Evolutionary conservation across 1,140 invertebrate species (phyloP), one percentile per base, ranked within the genome.

Genomic region (Mesaphorura yosii): DNA sequence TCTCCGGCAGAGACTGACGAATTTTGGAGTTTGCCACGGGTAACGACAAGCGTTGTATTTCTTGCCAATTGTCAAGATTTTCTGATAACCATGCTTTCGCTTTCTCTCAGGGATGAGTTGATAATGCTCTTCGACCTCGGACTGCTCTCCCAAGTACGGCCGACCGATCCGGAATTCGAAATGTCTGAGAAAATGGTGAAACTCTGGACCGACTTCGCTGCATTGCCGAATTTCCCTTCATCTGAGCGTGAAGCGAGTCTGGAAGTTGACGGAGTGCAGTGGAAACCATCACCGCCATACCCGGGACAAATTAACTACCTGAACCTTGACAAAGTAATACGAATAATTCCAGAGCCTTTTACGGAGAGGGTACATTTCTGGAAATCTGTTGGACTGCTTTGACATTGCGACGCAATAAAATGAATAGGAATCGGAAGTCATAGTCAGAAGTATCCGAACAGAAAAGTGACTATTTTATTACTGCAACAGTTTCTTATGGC

Each of bases 281-380:
- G 10, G 2, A 48, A 55, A 17, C 51, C 46, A 52, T 17, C 34
- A 26, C 47, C 46, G 2, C 6, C 54, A 4, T 22, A 46, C 14
- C 46, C 46, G 14, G 26, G 15, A 25, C 17, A 25, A 12, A 19
- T 58, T 4, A 38, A 46, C 15, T 58, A 58, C 47, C 37, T 58
- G 15, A 28, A 47, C 15, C 38, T 58, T 12, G 56, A 58, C 23
- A 28, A 48, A 25, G 55, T 42, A n/a, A 31, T 45, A 19, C 38
- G 37, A 28, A 55, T 59, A 20, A 48, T 59, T 22, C 46, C 49
- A 22, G 52, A 59, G 29, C 57, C 57, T 19, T 53, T 55, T 37
- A 39, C 42, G n/a, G 42, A 34, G 37, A 27, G 57, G 48, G 49
- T 55, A 40, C 14, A 19, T 1, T 59, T 59, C 28, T 55, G 52